These are phyloP conservation scores for Phalloptychus januarius DNA, from an alignment of 2,797 vertebrate genomes.

Conservation along the genomic window DNA sequence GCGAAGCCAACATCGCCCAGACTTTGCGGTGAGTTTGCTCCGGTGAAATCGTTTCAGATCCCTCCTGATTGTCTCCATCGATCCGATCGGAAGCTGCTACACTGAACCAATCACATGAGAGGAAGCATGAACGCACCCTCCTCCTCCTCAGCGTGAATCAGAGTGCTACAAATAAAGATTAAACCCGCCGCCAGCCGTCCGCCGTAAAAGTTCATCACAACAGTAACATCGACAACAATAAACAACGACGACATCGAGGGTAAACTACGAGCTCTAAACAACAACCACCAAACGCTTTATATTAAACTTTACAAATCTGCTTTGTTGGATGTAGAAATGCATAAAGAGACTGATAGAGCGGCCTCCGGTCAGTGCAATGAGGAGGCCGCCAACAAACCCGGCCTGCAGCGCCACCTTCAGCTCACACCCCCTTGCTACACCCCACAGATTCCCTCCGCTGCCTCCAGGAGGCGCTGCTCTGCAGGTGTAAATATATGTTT, in stretches of 20 bases:
- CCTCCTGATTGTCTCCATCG: conserved; percentile 70
- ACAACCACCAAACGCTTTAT: conserved; percentile 84
- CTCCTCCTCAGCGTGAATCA: conserved; percentile 53
- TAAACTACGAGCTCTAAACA: conserved; percentile 78
- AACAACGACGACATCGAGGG: conserved; percentile 68
- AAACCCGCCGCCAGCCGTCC: conserved; percentile 40
- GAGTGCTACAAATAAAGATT: conserved; percentile 69
- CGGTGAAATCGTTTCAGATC: conserved; percentile 70
- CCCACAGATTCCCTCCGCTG: conserved; percentile 75
- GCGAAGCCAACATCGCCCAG: conserved; percentile 58
- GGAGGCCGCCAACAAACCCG: conserved; percentile 65
- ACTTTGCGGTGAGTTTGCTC: conserved; percentile 72
- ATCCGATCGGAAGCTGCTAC: conserved; percentile 50
- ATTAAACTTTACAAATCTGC: conserved; percentile 89
- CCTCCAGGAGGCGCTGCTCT: conserved; percentile 72
- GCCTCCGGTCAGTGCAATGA: conserved; percentile 81
- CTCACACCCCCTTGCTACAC: conserved; percentile 59
- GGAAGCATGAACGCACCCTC: conserved; percentile 55
- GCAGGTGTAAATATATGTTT: conserved; percentile 84
- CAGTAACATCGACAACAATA: conserved; percentile 75
- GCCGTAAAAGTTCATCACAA: conserved; percentile 76
- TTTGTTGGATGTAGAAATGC: conserved; percentile 86
- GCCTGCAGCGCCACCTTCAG: conserved; percentile 10
- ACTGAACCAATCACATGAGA: conserved; percentile 32
- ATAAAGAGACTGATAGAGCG: conserved; percentile 83